phyloP scores from a whole-genome alignment of 2,888 invertebrate genomes.

The Galerucella pusilla region DNA sequence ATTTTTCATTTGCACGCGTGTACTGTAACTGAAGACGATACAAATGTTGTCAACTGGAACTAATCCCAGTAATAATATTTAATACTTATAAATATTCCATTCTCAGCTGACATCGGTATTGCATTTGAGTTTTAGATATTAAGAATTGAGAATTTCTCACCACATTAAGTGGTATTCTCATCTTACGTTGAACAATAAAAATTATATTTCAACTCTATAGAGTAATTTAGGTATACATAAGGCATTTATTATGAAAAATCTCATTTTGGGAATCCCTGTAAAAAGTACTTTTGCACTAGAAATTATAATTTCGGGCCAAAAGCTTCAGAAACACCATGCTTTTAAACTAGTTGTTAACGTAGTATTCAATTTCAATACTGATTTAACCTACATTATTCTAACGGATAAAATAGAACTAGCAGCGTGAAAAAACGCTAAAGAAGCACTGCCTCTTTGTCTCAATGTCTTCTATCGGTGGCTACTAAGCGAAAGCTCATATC shows the following conservation, averaged over 20 bases:
- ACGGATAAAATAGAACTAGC: too few relatives aligned
- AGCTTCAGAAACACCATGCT: background rate
- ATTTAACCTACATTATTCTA: too few relatives aligned
- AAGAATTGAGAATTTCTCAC: background rate
- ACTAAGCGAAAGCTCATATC: too few relatives aligned
- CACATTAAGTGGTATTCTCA: background rate
- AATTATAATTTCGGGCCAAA: background rate
- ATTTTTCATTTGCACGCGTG: background rate
- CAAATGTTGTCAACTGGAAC: constrained; percentile 16
- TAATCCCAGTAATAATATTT: constrained; percentile 7
- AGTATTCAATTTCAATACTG: background rate
- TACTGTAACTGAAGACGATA: background rate
- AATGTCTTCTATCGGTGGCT: too few relatives aligned
- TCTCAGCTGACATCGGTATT: background rate
- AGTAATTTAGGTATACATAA: background rate
- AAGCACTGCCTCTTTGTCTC: too few relatives aligned
- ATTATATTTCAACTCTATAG: background rate
- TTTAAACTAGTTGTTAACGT: background rate
- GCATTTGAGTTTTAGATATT: background rate
- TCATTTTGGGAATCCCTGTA: constrained; percentile 10
- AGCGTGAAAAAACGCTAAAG: too few relatives aligned
- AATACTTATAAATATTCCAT: background rate
- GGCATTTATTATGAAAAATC: background rate
- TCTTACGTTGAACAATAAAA: background rate
- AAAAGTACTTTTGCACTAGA: background rate